Conservation (phyloP, 2,113 vertebrate genomes). For the Bubo bubo region DNA sequence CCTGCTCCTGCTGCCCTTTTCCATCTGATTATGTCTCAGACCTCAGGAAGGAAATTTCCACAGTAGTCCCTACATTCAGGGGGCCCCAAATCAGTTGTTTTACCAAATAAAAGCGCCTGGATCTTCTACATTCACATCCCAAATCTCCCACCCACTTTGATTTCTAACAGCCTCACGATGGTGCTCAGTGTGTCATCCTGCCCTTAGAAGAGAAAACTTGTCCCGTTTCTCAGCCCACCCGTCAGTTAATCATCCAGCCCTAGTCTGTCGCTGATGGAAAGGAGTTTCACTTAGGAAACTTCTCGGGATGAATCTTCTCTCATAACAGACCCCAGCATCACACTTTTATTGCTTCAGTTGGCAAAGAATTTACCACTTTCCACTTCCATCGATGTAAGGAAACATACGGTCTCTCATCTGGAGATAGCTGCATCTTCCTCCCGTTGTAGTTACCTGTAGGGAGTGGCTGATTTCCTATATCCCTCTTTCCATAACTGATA, state of each 20-base stretch:
- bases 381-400: not conserved
- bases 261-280: not conserved
- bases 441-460: not conserved
- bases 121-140: not conserved
- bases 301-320: not conserved
- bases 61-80: not conserved
- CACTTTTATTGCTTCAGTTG: not conserved
- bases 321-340: not conserved
- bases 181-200: conserved; percentile 17
- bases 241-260: not conserved
- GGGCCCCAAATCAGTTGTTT: not conserved
- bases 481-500: not conserved
- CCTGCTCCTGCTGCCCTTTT: not conserved
- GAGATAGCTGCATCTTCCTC: not conserved
- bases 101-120: not conserved
- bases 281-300: not conserved
- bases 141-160: not conserved
- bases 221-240: conserved; percentile 1
- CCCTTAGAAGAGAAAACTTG: not conserved
- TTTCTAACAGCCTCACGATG: not conserved
- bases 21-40: not conserved
- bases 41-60: not conserved
- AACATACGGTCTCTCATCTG: not conserved
- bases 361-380: not conserved
- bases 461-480: conserved; percentile 35